These are phyloP conservation scores for Tipula confusa DNA, from an alignment of 2,888 invertebrate species.

Conservation along the genomic window DNA sequence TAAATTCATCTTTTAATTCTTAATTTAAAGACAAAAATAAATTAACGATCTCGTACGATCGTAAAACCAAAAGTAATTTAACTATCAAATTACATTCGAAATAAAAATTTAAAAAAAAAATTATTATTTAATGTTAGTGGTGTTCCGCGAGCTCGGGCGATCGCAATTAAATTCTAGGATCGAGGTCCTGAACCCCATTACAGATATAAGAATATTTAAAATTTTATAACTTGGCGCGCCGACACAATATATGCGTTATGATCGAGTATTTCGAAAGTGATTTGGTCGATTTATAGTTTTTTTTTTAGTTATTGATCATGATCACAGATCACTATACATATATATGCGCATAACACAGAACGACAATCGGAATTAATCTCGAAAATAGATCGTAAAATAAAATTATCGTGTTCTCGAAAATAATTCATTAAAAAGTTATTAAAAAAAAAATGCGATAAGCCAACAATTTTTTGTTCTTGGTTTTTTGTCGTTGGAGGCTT, in stretches of 20 bases:
- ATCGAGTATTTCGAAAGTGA: not conserved
- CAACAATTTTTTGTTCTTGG: not conserved
- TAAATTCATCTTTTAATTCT: not conserved
- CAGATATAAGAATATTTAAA: not conserved
- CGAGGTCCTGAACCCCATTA: not conserved
- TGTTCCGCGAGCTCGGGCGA: not conserved
- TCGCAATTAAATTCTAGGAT: not conserved
- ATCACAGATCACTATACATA: not conserved
- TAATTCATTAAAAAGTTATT: constrained; percentile 21
- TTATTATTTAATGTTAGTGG: not conserved
- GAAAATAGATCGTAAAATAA: not conserved
- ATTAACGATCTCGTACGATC: not conserved
- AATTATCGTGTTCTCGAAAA: constrained; percentile 4
- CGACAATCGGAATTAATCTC: not conserved
- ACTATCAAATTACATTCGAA: not conserved
- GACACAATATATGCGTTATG: not conserved
- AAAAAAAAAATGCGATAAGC: not conserved
- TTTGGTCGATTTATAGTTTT: not conserved
- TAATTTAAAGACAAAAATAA: not conserved
- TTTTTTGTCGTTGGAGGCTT: not conserved
- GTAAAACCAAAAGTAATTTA: not conserved
- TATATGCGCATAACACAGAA: not conserved
- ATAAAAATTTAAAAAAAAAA: too few relatives aligned
- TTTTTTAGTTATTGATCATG: not conserved
- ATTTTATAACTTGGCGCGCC: not conserved